Percentiles rank a stretch among this genome's conserved stretches.
Evolutionary conservation across 2,888 invertebrate species (phyloP).

Genomic region (Chalcosyrphus nemorum): DNA sequence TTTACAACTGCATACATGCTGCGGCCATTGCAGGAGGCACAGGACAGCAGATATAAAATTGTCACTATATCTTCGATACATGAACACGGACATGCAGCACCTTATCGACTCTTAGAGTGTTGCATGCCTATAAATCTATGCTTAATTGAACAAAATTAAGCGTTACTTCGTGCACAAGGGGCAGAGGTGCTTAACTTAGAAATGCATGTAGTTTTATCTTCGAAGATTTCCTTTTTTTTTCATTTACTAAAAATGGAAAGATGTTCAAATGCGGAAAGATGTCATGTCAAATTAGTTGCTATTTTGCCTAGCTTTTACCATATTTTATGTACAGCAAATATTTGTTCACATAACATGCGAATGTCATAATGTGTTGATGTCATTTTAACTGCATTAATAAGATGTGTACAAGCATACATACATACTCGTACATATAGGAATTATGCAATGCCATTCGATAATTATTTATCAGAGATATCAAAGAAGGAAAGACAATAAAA

Average conservation of each 20-base stretch:
- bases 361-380: too few species aligned
- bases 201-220: neutral
- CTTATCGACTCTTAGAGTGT: neutral
- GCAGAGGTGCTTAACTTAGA: neutral
- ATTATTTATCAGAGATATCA: too few species aligned
- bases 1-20: constrained; percentile 27
- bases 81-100: neutral
- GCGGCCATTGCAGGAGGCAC: neutral
- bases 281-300: neutral
- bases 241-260: neutral
- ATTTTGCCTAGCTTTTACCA: neutral
- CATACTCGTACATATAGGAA: too few species aligned
- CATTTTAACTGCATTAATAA: too few species aligned
- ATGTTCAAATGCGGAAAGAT: neutral
- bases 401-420: too few species aligned
- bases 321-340: too few species aligned
- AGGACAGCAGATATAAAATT: constrained; percentile 19
- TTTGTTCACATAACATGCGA: too few species aligned
- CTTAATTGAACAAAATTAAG: constrained; percentile 37
- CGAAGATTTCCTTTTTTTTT: neutral
- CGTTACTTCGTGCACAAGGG: constrained; percentile 2
- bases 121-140: constrained; percentile 7
- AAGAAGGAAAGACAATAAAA: too few species aligned
- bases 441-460: too few species aligned
- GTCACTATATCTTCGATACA: neutral